Conservation (phyloP, 2,888 invertebrate species). For the Dusona sp. region DNA sequence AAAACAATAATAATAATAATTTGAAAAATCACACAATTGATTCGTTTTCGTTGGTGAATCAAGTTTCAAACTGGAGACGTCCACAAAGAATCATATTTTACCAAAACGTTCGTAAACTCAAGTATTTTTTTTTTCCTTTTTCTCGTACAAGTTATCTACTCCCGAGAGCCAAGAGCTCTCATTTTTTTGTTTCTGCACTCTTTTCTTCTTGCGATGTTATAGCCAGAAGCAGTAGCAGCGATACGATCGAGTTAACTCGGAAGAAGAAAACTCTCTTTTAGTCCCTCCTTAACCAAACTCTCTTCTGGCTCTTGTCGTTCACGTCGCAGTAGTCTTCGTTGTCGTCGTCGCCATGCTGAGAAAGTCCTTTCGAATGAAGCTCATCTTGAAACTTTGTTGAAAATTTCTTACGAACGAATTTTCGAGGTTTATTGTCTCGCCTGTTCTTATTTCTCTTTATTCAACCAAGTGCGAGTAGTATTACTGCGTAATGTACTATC, state of each 20-base stretch:
- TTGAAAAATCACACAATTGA: not conserved
- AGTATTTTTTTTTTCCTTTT: constrained; percentile 9
- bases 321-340: constrained; percentile 20
- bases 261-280: constrained; percentile 61
- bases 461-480: not conserved
- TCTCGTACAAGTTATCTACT: constrained; percentile 51
- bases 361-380: constrained; percentile 63
- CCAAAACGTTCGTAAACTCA: constrained; percentile 49
- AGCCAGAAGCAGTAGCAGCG: constrained; percentile 45
- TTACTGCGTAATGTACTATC: constrained; percentile 1
- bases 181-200: constrained; percentile 47
- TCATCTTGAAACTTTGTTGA: constrained; percentile 66
- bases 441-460: not conserved
- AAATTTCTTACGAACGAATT: constrained; percentile 63
- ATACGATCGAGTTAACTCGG: constrained; percentile 64
- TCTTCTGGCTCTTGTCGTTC: constrained; percentile 50
- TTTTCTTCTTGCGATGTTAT: constrained; percentile 50
- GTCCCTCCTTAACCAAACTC: constrained; percentile 25
- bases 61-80: constrained; percentile 20
- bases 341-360: constrained; percentile 31
- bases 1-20: not conserved
- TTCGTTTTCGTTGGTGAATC: not conserved
- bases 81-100: constrained; percentile 47
- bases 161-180: constrained; percentile 40
- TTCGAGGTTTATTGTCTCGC: constrained; percentile 63